Base-by-base conservation (phyloP, 1,140 invertebrate species). In the Drosophila guanche region DNA sequence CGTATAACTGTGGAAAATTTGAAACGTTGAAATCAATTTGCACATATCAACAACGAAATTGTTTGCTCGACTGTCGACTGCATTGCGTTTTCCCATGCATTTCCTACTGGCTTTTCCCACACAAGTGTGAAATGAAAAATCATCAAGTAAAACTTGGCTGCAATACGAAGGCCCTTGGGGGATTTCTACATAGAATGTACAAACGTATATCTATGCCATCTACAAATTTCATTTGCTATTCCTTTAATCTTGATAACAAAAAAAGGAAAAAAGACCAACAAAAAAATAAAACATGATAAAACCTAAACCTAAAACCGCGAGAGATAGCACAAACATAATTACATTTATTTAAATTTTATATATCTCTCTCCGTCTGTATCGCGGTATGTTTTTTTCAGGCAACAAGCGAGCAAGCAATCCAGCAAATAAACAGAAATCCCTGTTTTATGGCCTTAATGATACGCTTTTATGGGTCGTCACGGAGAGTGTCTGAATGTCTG, bases 11-110 rank as follows among this genome's bases (percentile, higher is more conserved):
- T 60, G 33, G 8, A 37, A 85, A 72, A 85, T 86, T 86, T 85
- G 57, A 85, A 86, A 81, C 73, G 77, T 68, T 85, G 77, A 86
- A 85, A 85, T 85, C 81, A 85, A 85, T 85, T 85, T 85, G 81
- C 81, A 85, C 81, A 85, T 86, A 85, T 85, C 81, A 85, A 85
- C 81, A 86, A 77, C 77, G 81, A 85, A 86, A 88, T 81, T 85
- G 81, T 85, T 85, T 85, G 81, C 77, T 80, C 83, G 77, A 62
- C 33, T 80, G 65, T 60, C 65, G 56, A 62, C 47, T 50, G 66
- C 63, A 50, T 51, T 55, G 55, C 55, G 66, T 42, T 55, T 48
- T 68, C 46, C 48, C 48, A 20, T 10, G 52, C 27, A 6, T 25
- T 25, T 48, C 14, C 46, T 25, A 25, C 42, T 56, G 42, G 40